Conservation (phyloP, 1,140 invertebrate species). For the Telenomus remus region DNA sequence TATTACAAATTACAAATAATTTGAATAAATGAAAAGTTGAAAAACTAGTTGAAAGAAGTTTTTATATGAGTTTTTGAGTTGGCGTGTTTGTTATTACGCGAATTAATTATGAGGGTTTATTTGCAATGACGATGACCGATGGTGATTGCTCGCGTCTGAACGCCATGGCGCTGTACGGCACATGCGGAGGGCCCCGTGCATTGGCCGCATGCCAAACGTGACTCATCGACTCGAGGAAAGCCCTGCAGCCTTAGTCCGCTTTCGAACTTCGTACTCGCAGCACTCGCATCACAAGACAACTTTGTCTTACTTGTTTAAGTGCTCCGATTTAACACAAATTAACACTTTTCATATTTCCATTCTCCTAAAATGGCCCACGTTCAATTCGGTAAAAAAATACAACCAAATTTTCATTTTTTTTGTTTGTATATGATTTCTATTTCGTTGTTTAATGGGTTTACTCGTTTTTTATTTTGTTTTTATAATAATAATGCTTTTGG, state of each 20-base stretch:
- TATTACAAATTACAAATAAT: no score
- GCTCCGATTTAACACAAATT: conserved; percentile 26
- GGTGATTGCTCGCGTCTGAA: conserved; percentile 46
- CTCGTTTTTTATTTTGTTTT: no score
- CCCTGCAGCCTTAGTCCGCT: conserved; percentile 67
- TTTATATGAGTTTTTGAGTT: no score
- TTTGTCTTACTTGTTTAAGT: conserved; percentile 34
- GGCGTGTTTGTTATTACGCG: conserved; percentile 26
- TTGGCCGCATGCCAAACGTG: conserved; percentile 60
- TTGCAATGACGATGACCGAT: conserved; percentile 54
- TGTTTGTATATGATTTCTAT: background rate
- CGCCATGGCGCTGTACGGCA: conserved; percentile 44
- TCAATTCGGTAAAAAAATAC: conserved; percentile 21
- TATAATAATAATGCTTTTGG: no score
- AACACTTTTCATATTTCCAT: background rate
- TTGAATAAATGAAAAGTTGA: no score
- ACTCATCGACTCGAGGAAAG: conserved; percentile 71
- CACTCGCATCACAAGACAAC: conserved; percentile 31
- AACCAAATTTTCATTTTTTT: background rate
- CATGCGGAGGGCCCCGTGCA: conserved; percentile 46
- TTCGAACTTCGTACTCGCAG: conserved; percentile 58
- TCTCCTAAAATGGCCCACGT: conserved; percentile 54
- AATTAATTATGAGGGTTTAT: conserved; percentile 46
- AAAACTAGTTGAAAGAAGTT: no score
- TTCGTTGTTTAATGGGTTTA: background rate